Base-by-base conservation (phyloP, 2,113 vertebrate genomes). In the Anas platyrhynchos region DNA sequence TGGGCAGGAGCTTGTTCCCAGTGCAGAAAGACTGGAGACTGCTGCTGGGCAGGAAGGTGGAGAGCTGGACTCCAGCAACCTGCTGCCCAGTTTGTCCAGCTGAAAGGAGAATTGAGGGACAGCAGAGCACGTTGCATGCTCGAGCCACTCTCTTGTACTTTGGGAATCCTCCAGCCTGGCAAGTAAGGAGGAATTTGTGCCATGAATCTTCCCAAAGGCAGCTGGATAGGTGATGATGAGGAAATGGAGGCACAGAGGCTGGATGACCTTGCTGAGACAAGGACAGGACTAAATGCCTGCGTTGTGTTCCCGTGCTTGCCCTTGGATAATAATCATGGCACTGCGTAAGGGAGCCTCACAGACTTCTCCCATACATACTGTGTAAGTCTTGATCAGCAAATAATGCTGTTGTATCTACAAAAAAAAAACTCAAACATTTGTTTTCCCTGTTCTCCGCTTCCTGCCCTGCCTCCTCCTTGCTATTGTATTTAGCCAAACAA, bases 371-470 rank as follows among this genome's bases (percentile, higher is more conserved):
- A 26, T 27, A 2, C 62, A 29, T 38, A 7, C 36, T 83, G 72
- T 29, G 32, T 11, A 36, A 86, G 15, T 72, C 63, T 93, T 36
- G 2, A 21, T 75, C 58, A 73, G 68, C 89, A 95, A 94, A 87
- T 63, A 85, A 15, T 0, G 0, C 73, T 61, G 44, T 26, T 88
- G 18, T 77, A 75, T 67, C 86, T 78, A 52, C 69, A 38, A 1
- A 32, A 93, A 32, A 93, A 93, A 90, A 83, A 13, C 83, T 82
- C 91, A 86, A 91, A 81, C 86, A 61, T 91, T 94, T 88, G 43
- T 65, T 89, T 79, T 63, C 87, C 54, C 68, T 56, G 29, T 58
- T 76, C 81, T 56, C 72, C 0, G 1, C 67, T 77, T 94, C 88
- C 94, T 84, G 81, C 91, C 56, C 88, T 74, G 79, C 89, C 89